Evolutionary conservation across 2,113 vertebrate genomes (phyloP).

Genomic region (Pedionomus torquatus): DNA sequence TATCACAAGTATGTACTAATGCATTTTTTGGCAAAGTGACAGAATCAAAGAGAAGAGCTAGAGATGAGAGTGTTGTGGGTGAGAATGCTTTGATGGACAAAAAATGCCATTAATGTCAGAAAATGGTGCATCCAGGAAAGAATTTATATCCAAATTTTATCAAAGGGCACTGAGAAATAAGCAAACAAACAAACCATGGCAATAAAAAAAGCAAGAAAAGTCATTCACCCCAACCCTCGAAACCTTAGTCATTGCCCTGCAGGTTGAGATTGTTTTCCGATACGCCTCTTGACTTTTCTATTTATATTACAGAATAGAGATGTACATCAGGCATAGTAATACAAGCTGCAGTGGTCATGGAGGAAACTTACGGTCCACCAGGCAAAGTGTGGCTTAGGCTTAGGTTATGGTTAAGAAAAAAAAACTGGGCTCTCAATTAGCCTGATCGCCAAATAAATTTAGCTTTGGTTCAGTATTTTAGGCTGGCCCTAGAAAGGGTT

Average conservation of each 20-base stretch:
- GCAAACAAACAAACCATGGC: background rate
- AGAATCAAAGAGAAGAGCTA: background rate
- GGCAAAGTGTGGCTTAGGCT: background rate
- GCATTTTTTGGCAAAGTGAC: slow-evolving; percentile 28
- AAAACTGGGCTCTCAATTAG: background rate
- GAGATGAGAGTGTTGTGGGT: background rate
- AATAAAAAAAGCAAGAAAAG: background rate
- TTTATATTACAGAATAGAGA: no score
- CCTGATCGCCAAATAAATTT: background rate
- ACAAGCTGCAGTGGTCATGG: background rate
- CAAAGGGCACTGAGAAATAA: background rate
- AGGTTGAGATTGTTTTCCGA: background rate
- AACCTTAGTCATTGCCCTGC: background rate
- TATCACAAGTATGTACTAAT: background rate
- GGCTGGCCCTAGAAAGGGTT: background rate
- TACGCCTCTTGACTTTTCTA: background rate
- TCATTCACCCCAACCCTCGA: background rate
- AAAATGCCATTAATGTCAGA: background rate
- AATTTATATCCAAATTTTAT: background rate
- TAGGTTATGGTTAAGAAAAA: background rate
- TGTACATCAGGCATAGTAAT: background rate
- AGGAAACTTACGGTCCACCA: background rate
- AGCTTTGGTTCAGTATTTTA: background rate
- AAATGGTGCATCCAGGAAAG: background rate
- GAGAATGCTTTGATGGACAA: background rate